Percentiles rank a stretch among this genome's conserved stretches.
Evolutionary conservation across 2,113 vertebrate genomes (phyloP).

Genomic region (Melanerpes formicivorus): DNA sequence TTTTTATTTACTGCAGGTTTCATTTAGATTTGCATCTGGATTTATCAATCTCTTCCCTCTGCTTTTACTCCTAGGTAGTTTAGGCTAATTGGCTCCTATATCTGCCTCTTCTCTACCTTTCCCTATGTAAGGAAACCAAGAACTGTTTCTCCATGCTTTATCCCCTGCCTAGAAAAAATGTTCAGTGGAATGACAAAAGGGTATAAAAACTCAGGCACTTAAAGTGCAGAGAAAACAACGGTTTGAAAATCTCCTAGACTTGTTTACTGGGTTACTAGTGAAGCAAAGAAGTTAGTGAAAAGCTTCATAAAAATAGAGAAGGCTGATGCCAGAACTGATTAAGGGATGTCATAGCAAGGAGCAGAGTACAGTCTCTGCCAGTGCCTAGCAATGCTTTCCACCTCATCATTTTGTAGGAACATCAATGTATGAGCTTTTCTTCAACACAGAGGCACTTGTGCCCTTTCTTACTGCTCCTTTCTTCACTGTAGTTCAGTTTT

Average conservation of each 20-base stretch:
- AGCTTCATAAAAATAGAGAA: slow-evolving; percentile 53
- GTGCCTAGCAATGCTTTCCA: background rate
- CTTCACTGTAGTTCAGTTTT: slow-evolving; percentile 11
- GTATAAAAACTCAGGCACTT: slow-evolving; percentile 30
- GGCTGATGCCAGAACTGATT: slow-evolving; percentile 18
- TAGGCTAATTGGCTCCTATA: slow-evolving; percentile 10
- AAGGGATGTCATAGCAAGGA: slow-evolving; percentile 4
- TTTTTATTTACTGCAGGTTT: background rate
- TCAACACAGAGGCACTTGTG: slow-evolving; percentile 36
- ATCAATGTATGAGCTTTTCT: slow-evolving; percentile 23
- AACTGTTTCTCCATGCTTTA: background rate
- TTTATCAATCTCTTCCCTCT: background rate
- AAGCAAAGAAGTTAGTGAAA: slow-evolving; percentile 42
- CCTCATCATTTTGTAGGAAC: slow-evolving; percentile 36
- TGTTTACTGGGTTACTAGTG: slow-evolving; percentile 55
- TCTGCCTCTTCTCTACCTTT: background rate
- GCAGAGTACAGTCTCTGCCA: background rate
- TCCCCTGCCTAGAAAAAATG: background rate
- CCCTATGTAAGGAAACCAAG: background rate
- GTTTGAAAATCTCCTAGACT: slow-evolving; percentile 32
- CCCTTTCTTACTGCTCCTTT: slow-evolving; percentile 40
- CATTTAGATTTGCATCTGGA: background rate
- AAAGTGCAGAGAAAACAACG: slow-evolving; percentile 16
- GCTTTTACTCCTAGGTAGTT: slow-evolving; percentile 17
- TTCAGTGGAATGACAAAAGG: slow-evolving; percentile 22